Evolutionary conservation across 2,888 invertebrate genomes (phyloP), one percentile per base, ranked within the genome.

Genomic region (Drosophila basisetae): DNA sequence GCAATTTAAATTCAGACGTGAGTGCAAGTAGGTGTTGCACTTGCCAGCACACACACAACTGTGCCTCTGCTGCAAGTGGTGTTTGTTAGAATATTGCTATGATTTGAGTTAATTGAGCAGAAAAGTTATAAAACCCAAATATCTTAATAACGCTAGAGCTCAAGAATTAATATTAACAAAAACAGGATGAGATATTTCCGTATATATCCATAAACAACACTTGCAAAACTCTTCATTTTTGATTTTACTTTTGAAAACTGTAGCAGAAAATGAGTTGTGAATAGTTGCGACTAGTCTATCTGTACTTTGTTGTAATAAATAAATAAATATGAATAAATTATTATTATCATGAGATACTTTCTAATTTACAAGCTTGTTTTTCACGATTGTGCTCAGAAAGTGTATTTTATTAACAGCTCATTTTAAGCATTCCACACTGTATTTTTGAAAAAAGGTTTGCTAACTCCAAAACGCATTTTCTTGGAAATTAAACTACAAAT

Each of bases 1-100:
- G 62, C 81, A 83, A 83, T 84, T 87, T 79, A 76, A 67, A 63
- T 74, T 67, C 61, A 74, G 76, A 62, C 77, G 74, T 81, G 66
- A 75, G 65, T 64, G 59, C 70, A 67, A 59, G 68, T 76, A 69
- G 68, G 73, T 73, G 73, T 73, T 64, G 73, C 80, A 66, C 39
- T 33, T 61, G 35, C 54, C 47, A 22, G 47, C 25, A 9, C 22
- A 47, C 22, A 47, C 43, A 10, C 22, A 43, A 22, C 22, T 67
- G 55, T 65, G 76, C 80, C 70, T 84, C 83, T 78, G 82, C 80
- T 76, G 78, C 67, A 72, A 43, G 22, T 41, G 25, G 18, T 50
- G 43, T 18, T 16, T 1, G 16, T 16, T 16, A 16, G 13, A 47
- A 16, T 25, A 47, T 47, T 25, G 47, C 47, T 4, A 25, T 25